Conservation (phyloP, 2,888 invertebrate species). For the Scaptomyza cyrtandrae region DNA sequence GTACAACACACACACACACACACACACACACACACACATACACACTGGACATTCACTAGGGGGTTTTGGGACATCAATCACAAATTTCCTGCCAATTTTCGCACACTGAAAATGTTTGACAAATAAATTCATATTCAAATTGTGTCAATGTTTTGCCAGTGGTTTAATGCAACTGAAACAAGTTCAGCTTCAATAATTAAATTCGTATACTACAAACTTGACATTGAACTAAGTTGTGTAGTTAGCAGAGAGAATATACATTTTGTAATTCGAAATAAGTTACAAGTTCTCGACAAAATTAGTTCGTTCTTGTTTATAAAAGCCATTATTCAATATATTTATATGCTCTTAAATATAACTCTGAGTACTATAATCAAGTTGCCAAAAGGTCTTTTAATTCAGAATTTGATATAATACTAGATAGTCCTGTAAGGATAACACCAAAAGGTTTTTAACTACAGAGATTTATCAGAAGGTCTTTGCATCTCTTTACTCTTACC, state of each 20-base stretch:
- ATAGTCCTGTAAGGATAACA: too few species aligned
- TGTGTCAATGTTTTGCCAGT: slow-evolving; percentile 13
- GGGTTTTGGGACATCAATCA: slow-evolving; percentile 85
- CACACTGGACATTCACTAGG: slow-evolving; percentile 85
- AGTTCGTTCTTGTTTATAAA: too few species aligned
- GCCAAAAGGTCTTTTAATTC: too few species aligned
- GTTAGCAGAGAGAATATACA: neutral
- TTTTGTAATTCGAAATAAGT: neutral
- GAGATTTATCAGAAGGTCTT: neutral
- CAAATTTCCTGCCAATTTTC: slow-evolving; percentile 29
- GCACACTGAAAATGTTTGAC: slow-evolving; percentile 18
- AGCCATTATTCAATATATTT: too few species aligned
- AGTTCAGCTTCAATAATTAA: neutral
- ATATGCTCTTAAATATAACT: too few species aligned
- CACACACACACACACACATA: too few species aligned
- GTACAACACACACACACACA: too few species aligned
- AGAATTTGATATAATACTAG: too few species aligned
- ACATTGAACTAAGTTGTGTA: neutral
- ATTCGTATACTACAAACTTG: neutral
- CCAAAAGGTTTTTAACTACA: neutral
- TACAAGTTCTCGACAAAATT: too few species aligned
- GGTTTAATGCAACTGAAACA: slow-evolving; percentile 7
- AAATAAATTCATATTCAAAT: slow-evolving; percentile 50
- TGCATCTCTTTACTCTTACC: neutral
- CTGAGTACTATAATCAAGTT: too few species aligned